These are phyloP conservation scores for Dryococelus australis DNA, from an alignment of 2,888 invertebrate genomes.

Conservation along the genomic window DNA sequence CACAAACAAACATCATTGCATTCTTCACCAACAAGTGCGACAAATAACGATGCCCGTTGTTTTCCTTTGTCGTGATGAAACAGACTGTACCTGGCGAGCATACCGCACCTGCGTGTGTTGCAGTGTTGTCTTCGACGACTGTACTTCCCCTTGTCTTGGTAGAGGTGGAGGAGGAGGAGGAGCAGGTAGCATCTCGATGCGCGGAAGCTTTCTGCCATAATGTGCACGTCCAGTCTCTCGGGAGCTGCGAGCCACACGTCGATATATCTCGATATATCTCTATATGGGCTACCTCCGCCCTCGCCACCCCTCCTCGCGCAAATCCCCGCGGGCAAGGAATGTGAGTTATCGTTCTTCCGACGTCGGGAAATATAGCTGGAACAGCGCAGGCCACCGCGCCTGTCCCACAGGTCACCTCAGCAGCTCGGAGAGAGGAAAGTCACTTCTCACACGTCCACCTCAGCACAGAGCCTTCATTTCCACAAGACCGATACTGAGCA, in stretches of 20 bases:
- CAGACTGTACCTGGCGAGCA: too few species aligned
- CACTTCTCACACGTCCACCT: background rate
- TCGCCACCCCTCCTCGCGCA: background rate
- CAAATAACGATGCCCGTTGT: too few species aligned
- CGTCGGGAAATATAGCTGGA: background rate
- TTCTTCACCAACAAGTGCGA: too few species aligned
- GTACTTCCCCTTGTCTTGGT: background rate
- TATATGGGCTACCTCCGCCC: background rate
- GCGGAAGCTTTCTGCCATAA: background rate
- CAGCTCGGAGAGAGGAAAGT: background rate
- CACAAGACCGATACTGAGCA: too few species aligned
- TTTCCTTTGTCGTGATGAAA: too few species aligned
- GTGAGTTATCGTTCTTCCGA: background rate
- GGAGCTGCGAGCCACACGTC: background rate
- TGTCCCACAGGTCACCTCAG: background rate
- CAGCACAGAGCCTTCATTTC: too few species aligned
- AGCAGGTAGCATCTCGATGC: background rate
- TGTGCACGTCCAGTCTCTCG: background rate
- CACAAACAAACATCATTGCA: too few species aligned
- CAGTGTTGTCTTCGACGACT: background rate
- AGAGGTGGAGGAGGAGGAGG: background rate
- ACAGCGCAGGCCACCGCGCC: background rate
- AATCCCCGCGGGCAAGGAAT: constrained; percentile 4
- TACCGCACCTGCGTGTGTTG: too few species aligned
- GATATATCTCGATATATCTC: background rate